These are phyloP conservation scores for Tribolium castaneum DNA, from an alignment of 1,140 invertebrate species.

Conservation along the genomic window DNA sequence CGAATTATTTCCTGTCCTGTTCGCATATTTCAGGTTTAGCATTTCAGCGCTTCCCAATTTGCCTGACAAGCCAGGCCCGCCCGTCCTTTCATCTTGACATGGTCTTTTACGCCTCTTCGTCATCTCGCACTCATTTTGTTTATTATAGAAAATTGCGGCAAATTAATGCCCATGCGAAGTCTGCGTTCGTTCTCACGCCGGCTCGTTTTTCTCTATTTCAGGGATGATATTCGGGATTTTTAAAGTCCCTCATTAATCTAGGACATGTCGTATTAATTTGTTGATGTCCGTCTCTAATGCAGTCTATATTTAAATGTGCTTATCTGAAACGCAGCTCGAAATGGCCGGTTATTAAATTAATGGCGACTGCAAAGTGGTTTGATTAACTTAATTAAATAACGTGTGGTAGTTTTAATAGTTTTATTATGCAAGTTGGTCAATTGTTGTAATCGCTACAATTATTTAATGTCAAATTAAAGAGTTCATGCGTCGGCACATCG, in stretches of 20 bases:
- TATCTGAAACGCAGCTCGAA: conserved; percentile 28
- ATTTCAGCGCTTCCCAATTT: conserved; percentile 55
- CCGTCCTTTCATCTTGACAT: conserved; percentile 48
- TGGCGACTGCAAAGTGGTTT: conserved; percentile 42
- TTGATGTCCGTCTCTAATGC: neutral
- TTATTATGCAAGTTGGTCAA: conserved; percentile 43
- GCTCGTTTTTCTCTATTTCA: neutral
- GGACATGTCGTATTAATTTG: neutral
- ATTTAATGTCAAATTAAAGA: conserved; percentile 41
- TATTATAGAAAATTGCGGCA: conserved; percentile 48
- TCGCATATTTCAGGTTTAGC: conserved; percentile 50
- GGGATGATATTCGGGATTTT: neutral
- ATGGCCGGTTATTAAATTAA: conserved; percentile 41
- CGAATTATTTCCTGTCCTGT: neutral
- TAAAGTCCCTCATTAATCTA: neutral
- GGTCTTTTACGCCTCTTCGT: conserved; percentile 38
- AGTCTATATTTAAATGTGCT: conserved; percentile 23
- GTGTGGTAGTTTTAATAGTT: conserved; percentile 40
- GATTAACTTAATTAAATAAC: conserved; percentile 43
- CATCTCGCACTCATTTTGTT: conserved; percentile 51
- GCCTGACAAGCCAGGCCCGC: conserved; percentile 51
- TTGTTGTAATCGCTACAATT: conserved; percentile 39
- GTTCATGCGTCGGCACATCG: neutral
- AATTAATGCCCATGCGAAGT: conserved; percentile 31
- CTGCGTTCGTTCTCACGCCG: conserved; percentile 10